A percentile compares a stretch with the other conserved stretches of the same genome.
These are phyloP conservation scores for Hippocampus zosterae DNA, from an alignment of 2,113 vertebrate species.

Conservation along the genomic window DNA sequence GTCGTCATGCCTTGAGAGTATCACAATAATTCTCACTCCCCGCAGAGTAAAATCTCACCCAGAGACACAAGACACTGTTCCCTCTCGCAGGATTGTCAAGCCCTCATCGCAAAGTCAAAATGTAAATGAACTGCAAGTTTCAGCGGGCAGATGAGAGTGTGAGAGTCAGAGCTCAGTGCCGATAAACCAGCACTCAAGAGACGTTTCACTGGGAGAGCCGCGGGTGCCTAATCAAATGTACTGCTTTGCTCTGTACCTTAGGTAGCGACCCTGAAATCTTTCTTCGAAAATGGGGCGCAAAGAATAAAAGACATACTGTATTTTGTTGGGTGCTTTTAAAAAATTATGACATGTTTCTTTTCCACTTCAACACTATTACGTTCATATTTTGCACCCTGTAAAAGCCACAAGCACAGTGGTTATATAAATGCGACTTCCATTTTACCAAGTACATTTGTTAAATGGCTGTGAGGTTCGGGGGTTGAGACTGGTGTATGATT, in stretches of 20 bases:
- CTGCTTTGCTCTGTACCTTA: conserved; percentile 20
- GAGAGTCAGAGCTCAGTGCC: conserved; percentile 29
- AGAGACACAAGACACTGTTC: conserved; percentile 28
- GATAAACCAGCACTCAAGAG: conserved; percentile 41
- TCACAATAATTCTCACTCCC: conserved; percentile 27
- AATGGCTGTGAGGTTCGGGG: conserved; percentile 11
- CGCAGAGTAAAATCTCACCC: conserved; percentile 22
- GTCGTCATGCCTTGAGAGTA: conserved; percentile 17
- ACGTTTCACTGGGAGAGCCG: conserved; percentile 27
- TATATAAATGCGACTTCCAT: conserved; percentile 23
- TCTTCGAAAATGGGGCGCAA: background rate
- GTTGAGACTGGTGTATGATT: conserved; percentile 11
- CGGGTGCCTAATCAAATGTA: conserved; percentile 38
- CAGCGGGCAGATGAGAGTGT: conserved; percentile 5
- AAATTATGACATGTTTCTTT: conserved; percentile 36
- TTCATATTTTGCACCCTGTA: conserved; percentile 42
- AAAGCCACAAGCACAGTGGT: conserved; percentile 33
- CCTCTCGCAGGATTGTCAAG: conserved; percentile 41
- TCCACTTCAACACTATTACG: conserved; percentile 28
- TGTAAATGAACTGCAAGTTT: conserved; percentile 42
- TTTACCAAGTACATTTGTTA: conserved; percentile 16
- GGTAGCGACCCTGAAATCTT: conserved; percentile 21
- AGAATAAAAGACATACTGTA: conserved; percentile 2
- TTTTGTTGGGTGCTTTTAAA: conserved; percentile 55
- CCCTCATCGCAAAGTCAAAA: conserved; percentile 28